These are phyloP conservation scores for Calidris pygmaea DNA, from an alignment of 2,113 vertebrate species.

Conservation along the genomic window DNA sequence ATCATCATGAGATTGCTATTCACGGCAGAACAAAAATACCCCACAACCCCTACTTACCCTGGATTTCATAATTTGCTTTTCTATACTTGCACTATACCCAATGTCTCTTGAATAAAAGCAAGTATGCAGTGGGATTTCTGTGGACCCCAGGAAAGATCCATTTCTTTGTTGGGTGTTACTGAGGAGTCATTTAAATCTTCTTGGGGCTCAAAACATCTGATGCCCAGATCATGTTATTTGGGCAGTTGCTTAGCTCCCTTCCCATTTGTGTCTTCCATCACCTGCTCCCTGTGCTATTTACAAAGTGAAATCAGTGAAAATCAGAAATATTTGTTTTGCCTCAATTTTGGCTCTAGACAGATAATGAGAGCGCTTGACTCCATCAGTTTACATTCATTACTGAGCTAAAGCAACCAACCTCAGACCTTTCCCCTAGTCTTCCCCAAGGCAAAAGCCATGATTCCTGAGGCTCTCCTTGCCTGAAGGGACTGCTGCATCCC, in stretches of 20 bases:
- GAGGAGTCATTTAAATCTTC: background rate
- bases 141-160: background rate
- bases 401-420: background rate
- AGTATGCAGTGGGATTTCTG: background rate
- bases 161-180: background rate
- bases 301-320: conserved; percentile 30
- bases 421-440: background rate
- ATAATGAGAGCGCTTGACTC: background rate
- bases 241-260: conserved; percentile 21
- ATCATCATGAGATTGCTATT: accelerated
- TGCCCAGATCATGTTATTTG: background rate
- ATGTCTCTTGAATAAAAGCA: background rate
- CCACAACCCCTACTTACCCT: background rate
- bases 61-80: background rate
- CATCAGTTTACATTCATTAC: background rate
- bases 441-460: background rate
- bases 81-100: background rate
- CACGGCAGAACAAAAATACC: background rate
- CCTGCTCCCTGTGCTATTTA: background rate
- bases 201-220: background rate
- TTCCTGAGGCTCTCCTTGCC: background rate
- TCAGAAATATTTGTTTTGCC: conserved; percentile 17
- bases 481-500: background rate
- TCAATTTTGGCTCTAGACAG: background rate
- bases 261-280: background rate